Percentiles rank a stretch among this genome's conserved stretches.
phyloP scores from a whole-genome alignment of 2,888 invertebrate species.

The Sinodicranocentrus sp. region DNA sequence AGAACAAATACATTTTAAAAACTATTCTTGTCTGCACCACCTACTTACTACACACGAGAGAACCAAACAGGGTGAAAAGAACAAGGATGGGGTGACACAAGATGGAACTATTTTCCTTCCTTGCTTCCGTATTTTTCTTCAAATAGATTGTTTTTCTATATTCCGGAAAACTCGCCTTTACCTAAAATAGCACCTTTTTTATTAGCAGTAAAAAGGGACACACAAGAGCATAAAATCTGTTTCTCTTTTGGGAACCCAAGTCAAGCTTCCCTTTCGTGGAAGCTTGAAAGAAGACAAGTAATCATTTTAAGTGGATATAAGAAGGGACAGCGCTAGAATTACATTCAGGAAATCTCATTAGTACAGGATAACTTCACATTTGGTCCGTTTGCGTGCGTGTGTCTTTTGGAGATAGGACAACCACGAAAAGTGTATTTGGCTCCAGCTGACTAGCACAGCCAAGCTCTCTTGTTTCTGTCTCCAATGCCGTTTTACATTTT shows the following conservation, averaged over 20 bases:
- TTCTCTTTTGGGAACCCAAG: no score
- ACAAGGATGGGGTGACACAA: not conserved
- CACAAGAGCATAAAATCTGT: no score
- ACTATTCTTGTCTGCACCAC: no score
- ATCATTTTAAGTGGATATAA: constrained; percentile 43
- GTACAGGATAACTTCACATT: constrained; percentile 30
- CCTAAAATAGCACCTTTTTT: no score
- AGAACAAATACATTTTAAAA: constrained; percentile 50
- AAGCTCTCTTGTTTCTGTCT: not conserved
- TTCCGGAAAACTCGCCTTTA: no score
- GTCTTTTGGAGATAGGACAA: not conserved
- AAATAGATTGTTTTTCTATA: no score
- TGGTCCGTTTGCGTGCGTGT: not conserved
- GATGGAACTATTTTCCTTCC: no score
- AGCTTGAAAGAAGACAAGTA: constrained; percentile 20
- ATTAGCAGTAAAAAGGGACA: no score
- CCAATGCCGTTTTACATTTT: constrained; percentile 1
- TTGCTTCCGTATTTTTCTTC: no score
- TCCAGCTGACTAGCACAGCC: no score
- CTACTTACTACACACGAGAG: not conserved
- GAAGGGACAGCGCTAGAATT: constrained; percentile 18
- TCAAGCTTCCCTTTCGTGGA: no score
- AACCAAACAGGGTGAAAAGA: not conserved
- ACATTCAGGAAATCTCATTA: constrained; percentile 45
- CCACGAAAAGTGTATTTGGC: no score